phyloP scores from a whole-genome alignment of 2,797 vertebrate genomes.

The Anisognathus igniventris region DNA sequence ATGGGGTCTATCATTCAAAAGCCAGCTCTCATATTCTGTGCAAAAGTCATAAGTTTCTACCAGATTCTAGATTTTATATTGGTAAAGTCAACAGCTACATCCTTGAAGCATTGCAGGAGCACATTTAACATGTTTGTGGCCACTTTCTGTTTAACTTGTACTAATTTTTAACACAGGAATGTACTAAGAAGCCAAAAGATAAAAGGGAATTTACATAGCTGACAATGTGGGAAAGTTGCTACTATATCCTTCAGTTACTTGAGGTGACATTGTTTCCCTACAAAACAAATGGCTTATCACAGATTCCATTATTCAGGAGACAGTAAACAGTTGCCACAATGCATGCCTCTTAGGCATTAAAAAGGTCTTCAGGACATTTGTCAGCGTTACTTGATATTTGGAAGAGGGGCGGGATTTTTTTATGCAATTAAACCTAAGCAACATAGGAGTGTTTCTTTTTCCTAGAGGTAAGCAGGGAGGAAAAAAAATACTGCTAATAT shows the following conservation, averaged over 20 bases:
- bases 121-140: neutral
- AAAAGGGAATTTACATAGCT: neutral
- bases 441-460: neutral
- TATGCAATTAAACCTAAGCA: neutral
- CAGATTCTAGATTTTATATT: neutral
- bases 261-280: neutral
- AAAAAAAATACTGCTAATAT: neutral
- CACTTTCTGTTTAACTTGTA: neutral
- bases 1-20: neutral
- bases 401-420: accelerated
- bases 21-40: neutral
- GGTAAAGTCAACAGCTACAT: neutral
- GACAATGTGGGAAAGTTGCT: neutral
- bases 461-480: neutral
- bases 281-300: constrained; percentile 27
- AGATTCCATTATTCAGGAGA: neutral
- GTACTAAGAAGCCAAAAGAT: neutral
- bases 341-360: neutral
- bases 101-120: neutral
- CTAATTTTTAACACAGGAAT: neutral
- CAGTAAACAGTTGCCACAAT: neutral
- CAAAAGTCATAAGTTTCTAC: neutral
- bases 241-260: neutral
- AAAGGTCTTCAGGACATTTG: neutral
- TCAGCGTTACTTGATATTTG: neutral